A percentile compares a stretch with the other conserved stretches of the same genome.
Evolutionary conservation across 2,888 invertebrate species (phyloP).

Genomic region (Hirtodrosophila alboralis): DNA sequence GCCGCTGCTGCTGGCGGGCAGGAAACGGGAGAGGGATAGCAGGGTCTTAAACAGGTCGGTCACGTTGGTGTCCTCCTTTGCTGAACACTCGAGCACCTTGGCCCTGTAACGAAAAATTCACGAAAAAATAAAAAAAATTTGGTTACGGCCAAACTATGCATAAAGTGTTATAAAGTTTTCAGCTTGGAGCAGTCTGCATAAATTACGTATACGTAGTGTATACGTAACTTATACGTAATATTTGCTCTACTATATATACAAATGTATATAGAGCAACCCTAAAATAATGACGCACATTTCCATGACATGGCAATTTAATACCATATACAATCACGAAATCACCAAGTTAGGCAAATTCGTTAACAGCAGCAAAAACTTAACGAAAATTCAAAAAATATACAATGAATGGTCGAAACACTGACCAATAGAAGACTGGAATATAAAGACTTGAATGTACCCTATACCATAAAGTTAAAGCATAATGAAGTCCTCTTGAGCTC

Average conservation of each 20-base stretch:
- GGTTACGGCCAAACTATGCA: conserved; percentile 30
- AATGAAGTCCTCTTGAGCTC: too few relatives aligned
- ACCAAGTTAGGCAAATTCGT: conserved; percentile 18
- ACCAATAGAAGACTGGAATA: too few relatives aligned
- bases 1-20: conserved; percentile 86
- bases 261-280: conserved; percentile 21
- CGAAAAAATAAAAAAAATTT: too few relatives aligned
- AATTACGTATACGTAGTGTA: conserved; percentile 39
- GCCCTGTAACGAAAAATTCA: conserved; percentile 85
- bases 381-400: conserved; percentile 7
- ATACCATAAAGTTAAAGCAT: too few relatives aligned
- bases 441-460: too few relatives aligned
- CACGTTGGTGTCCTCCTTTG: conserved; percentile 91
- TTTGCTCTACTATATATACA: too few relatives aligned
- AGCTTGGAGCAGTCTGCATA: conserved; percentile 27
- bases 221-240: too few relatives aligned
- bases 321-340: conserved; percentile 9
- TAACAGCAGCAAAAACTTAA: not conserved
- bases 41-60: conserved; percentile 92
- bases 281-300: conserved; percentile 41
- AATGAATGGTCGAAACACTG: not conserved
- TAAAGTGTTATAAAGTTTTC: conserved; percentile 28
- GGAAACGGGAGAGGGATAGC: conserved; percentile 90
- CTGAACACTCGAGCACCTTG: conserved; percentile 91
- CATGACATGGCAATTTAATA: conserved; percentile 32